Conservation (phyloP, 2,113 vertebrate genomes). For the Paradoxurus hermaphroditus region DNA sequence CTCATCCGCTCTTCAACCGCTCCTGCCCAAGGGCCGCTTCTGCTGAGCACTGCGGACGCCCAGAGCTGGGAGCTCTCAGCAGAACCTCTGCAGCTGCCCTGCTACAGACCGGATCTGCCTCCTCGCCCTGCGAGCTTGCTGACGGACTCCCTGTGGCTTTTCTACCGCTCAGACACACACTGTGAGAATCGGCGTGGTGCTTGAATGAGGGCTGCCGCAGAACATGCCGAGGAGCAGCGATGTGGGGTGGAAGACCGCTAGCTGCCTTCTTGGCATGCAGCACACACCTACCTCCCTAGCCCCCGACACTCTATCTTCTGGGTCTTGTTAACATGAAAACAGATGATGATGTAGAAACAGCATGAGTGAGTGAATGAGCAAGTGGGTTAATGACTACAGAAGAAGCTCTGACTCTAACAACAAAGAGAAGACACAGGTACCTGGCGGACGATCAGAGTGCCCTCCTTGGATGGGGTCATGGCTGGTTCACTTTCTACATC, state of each 20-base stretch:
- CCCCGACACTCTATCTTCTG: constrained; percentile 70
- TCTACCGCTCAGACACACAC: constrained; percentile 69
- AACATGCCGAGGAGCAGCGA: constrained; percentile 82
- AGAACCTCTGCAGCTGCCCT: not conserved
- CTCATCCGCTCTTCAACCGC: not conserved
- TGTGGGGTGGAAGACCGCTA: constrained; percentile 70
- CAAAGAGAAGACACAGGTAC: constrained; percentile 82
- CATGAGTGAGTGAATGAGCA: constrained; percentile 85
- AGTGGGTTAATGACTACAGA: constrained; percentile 84
- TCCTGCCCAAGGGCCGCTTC: constrained; percentile 38
- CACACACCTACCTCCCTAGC: constrained; percentile 69
- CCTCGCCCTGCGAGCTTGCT: constrained; percentile 40
- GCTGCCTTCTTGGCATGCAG: constrained; percentile 77
- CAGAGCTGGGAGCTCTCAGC: not conserved
- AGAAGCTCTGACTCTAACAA: constrained; percentile 65
- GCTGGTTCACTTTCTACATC: constrained; percentile 94
- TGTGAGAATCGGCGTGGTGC: constrained; percentile 60
- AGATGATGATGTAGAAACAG: constrained; percentile 84
- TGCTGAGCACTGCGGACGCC: not conserved
- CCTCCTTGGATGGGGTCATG: constrained; percentile 96
- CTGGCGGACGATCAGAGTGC: constrained; percentile 97
- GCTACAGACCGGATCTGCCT: not conserved
- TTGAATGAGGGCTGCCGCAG: constrained; percentile 75
- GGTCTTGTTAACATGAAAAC: constrained; percentile 78
- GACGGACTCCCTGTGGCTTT: constrained; percentile 49